Base-by-base conservation (phyloP, 2,113 vertebrate genomes). In the Prolemur simus region DNA sequence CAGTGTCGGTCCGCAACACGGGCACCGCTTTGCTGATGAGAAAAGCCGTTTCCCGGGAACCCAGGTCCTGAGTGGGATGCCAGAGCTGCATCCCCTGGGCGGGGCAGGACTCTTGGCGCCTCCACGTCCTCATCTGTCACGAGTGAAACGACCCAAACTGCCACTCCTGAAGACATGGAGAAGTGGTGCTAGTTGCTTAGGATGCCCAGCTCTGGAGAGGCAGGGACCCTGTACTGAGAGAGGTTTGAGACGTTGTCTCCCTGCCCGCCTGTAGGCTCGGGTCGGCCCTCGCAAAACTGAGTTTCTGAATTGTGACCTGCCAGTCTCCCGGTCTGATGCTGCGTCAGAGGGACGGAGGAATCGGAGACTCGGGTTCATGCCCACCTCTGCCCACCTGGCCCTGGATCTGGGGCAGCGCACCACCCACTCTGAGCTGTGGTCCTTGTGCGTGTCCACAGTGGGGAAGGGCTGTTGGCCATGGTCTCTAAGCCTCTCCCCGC, bases 1-100 rank as follows among this genome's bases (percentile, higher is more conserved):
- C 0, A 0, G 1, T 45, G 37, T 49, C 32, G 2, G 37, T 64
- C 23, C 2, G 20, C 21, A 39, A 9, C 3, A 0, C 34, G 83
- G 42, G 29, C 27, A 23, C 29, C 2, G 0, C 37, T 54, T 64
- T 54, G 42, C 58, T 45, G 29, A 21, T 15, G 10, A 89, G 74
- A 96, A 54, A 89, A 52, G n/a, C 76, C 47, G 34, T 52, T 45
- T 74, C 64, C 18, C 21, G 69, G 88, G 68, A 45, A 60, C 25
- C 77, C 34, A 8, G 37, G 76, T 3, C 37, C 54, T 42, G 12
- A 23, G 69, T 5, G 10, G 56, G 66, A 68, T 25, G 17, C 49
- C 69, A 20, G 69, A 37, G 5, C 34, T 58, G 45, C 34, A 3
- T 81, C 34, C 47, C 69, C 17, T 83, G 17, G 9, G 8, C 78